phyloP scores from a whole-genome alignment of 2,113 vertebrate species.

The Collichthys lucidus region DNA sequence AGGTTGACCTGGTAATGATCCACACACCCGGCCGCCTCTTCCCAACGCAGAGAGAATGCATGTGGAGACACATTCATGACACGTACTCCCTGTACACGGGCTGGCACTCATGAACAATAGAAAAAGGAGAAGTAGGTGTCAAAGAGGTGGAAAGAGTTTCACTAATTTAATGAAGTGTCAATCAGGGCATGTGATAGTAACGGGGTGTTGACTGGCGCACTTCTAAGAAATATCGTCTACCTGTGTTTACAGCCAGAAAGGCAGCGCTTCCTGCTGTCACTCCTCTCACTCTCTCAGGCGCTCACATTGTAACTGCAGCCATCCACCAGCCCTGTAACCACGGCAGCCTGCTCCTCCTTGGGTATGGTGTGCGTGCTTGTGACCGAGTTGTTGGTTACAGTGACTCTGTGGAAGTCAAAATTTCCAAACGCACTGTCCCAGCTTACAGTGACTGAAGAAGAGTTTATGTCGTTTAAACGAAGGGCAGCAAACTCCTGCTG shows the following conservation, averaged over 20 bases:
- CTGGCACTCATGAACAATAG: conserved; percentile 79
- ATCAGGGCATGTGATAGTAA: not conserved
- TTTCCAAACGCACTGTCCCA: conserved; percentile 83
- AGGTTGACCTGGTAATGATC: conserved; percentile 86
- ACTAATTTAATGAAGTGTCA: conserved; percentile 1
- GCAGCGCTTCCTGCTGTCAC: conserved; percentile 74
- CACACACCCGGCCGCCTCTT: conserved; percentile 75
- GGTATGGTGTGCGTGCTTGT: conserved; percentile 74
- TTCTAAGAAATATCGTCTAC: conserved; percentile 65
- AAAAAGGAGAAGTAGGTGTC: conserved; percentile 27
- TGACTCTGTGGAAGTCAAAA: conserved; percentile 88
- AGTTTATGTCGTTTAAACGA: conserved; percentile 78
- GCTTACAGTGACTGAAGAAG: conserved; percentile 83
- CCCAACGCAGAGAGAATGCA: conserved; percentile 87
- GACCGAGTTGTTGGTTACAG: conserved; percentile 81
- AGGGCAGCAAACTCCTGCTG: conserved; percentile 85
- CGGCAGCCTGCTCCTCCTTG: conserved; percentile 71
- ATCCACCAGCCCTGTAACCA: conserved; percentile 79
- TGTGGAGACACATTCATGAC: conserved; percentile 80
- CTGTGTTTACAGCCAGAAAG: conserved; percentile 81
- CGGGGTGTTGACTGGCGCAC: not conserved
- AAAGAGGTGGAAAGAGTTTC: conserved; percentile 21
- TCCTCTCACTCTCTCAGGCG: conserved; percentile 82
- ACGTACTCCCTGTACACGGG: conserved; percentile 78
- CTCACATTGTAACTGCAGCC: conserved; percentile 87